These are phyloP conservation scores for Rhincodon typus DNA, from an alignment of 2,797 vertebrate genomes.

Conservation along the genomic window DNA sequence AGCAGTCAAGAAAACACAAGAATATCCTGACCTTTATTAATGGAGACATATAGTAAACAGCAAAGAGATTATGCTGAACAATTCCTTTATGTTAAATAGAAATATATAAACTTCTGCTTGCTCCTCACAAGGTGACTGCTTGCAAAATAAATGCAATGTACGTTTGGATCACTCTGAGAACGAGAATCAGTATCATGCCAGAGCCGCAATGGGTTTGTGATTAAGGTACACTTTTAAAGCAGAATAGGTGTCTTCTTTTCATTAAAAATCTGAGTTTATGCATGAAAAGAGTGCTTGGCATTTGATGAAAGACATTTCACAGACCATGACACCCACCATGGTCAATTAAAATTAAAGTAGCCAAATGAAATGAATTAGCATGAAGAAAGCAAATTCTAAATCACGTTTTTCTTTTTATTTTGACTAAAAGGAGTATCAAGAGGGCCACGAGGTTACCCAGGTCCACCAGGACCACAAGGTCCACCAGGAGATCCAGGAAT, in stretches of 20 bases:
- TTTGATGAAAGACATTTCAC: neutral
- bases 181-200: neutral
- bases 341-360: neutral
- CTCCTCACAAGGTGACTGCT: neutral
- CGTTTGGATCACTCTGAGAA: neutral
- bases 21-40: too few relatives aligned
- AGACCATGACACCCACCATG: neutral
- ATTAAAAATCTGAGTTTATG: neutral
- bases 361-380: neutral
- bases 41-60: too few relatives aligned
- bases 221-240: neutral
- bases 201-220: neutral
- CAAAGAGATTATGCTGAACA: neutral
- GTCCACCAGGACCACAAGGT: constrained; percentile 1
- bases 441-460: neutral
- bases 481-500: neutral
- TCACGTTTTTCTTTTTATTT: neutral
- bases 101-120: neutral
- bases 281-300: neutral
- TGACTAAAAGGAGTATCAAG: neutral
- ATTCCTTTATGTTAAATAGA: neutral
- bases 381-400: neutral
- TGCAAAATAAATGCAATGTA: neutral
- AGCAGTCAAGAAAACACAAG: neutral
- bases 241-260: neutral